Evolutionary conservation across 2,888 invertebrate genomes (phyloP), one percentile per base, ranked within the genome.

Genomic region (Tiliacea citrago): DNA sequence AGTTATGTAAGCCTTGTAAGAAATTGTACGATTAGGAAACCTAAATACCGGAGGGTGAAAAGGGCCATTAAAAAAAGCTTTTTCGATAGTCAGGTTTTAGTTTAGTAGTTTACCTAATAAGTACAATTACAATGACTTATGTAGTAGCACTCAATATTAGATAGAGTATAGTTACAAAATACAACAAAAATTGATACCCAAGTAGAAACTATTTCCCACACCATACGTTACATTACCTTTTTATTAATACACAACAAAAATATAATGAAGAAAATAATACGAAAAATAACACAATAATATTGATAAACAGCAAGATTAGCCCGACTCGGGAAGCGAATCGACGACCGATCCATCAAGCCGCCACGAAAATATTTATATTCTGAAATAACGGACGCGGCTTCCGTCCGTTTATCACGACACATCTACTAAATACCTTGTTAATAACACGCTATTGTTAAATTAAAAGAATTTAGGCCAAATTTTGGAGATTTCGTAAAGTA

Each of bases 291-390:
- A 83, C 78, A 90, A 92, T 89, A 94, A 93, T 93, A 92, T 93
- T 93, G 93, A 94, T 94, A 93, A 92, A 93, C 92, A 93, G 80
- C 70, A 68, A 90, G 93, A 94, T 94, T 93, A 92, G 88, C 86
- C 73, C 63, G 67, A 84, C 78, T 53, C 82, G 83, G 87, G 88
- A 90, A 88, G 79, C 82, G 82, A 87, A 85, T 80, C 82, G 81
- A 77, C 81, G 86, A 73, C 82, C 91, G 90, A 95, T 96, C 95
- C 93, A 95, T 95, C 95, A 95, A 84, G 68, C 86, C 88, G 91
- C 90, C 92, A 92, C 89, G 88, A 88, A 94, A 94, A 94, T 94
- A 94, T 94, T 94, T 93, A 87, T 89, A 89, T 88, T 86, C 87
- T 88, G 90, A 89, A 91, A 90, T 91, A 90, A 88, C 88, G 88